Base-by-base conservation (phyloP, 2,888 invertebrate genomes). In the Schrankia costaestrigalis region DNA sequence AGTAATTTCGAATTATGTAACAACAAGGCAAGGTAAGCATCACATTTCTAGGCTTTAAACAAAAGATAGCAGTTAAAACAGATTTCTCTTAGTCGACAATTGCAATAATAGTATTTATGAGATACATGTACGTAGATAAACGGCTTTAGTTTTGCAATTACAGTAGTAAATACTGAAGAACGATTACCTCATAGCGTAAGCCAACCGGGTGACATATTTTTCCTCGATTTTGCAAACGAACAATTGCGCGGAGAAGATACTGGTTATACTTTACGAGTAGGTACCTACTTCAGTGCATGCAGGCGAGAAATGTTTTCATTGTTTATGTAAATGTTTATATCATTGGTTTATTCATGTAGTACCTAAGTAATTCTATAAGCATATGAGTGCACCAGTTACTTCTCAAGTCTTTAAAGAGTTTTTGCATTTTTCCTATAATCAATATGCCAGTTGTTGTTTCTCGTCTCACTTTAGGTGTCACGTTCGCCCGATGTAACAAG, bases 321-420 rank as follows among this genome's bases (percentile, higher is more conserved):
- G n/a, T n/a, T n/a, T n/a, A n/a, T n/a, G n/a, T n/a, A n/a, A n/a
- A n/a, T n/a, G n/a, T n/a, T n/a, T n/a, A n/a, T n/a, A n/a, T n/a
- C n/a, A n/a, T n/a, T n/a, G n/a, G n/a, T n/a, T n/a, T n/a, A n/a
- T n/a, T n/a, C n/a, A n/a, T n/a, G n/a, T n/a, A n/a, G n/a, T n/a
- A n/a, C 22, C 22, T 30, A 9, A 45, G 60, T 56, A 62, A 51
- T 54, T 54, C 60, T 39, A 54, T 47, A 51, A 39, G 35, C 31
- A 29, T 48, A 24, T 27, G 29, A 25, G 31, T 65, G 65, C 64
- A 67, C 66, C 59, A 71, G 61, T 71, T 71, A 67, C 73, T n/a
- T n/a, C n/a, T n/a, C n/a, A n/a, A n/a, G n/a, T n/a, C 75, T 78
- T 71, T 69, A 60, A 58, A 58, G 45, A 39, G 48, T 70, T 69